phyloP scores from a whole-genome alignment of 2,797 vertebrate species.

The Tiaroga cobitis region DNA sequence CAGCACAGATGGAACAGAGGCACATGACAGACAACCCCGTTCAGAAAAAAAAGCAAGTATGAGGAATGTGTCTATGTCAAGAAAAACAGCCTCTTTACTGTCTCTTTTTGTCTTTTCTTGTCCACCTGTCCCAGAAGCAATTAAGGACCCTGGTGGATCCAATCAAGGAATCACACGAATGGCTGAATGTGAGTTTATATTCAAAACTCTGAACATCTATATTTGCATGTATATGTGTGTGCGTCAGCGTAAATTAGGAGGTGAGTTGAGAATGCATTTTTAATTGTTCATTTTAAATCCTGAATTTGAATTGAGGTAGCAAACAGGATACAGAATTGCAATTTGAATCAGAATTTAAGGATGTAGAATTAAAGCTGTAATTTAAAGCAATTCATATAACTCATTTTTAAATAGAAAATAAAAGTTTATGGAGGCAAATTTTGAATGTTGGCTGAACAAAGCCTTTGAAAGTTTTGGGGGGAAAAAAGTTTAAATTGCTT shows the following conservation, averaged over 20 bases:
- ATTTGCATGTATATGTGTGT: background rate
- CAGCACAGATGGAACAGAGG: slow-evolving; percentile 35
- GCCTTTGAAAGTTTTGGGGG: no score
- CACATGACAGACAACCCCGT: slow-evolving; percentile 14
- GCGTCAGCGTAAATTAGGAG: slow-evolving; percentile 31
- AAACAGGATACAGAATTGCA: background rate
- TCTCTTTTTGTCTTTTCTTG: slow-evolving; percentile 13
- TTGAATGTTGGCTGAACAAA: background rate
- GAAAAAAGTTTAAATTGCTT: no score
- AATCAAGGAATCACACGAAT: slow-evolving; percentile 46
- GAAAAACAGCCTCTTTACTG: background rate
- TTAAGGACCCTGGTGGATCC: slow-evolving; percentile 35
- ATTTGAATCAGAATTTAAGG: background rate
- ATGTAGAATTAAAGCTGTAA: background rate
- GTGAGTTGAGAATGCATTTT: background rate
- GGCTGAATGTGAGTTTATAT: slow-evolving; percentile 36
- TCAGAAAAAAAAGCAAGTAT: background rate
- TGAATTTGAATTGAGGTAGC: background rate
- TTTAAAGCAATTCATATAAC: background rate
- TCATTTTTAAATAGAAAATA: background rate
- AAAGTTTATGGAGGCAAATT: background rate
- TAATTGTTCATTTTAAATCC: background rate
- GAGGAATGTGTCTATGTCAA: background rate
- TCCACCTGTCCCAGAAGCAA: slow-evolving; percentile 32
- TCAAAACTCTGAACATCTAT: background rate